These are phyloP conservation scores for Vultur gryphus DNA, from an alignment of 2,797 vertebrate genomes.

Conservation along the genomic window DNA sequence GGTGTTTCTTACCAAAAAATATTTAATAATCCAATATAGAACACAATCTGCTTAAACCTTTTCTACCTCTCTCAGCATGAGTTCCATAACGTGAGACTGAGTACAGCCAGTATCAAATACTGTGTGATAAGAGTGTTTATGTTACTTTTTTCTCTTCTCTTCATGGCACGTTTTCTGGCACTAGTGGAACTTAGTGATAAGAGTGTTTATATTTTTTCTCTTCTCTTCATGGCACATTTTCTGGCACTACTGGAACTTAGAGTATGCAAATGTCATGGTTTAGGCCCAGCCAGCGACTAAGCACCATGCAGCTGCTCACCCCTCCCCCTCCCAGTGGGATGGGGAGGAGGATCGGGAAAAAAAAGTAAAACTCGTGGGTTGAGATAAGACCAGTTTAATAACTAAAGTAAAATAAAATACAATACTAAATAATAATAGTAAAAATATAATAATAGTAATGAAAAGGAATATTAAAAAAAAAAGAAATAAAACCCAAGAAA, in stretches of 20 bases:
- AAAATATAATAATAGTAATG: too few species aligned
- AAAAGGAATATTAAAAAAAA: too few species aligned
- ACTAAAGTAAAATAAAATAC: too few species aligned
- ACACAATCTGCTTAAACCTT: accelerated
- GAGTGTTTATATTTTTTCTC: background rate
- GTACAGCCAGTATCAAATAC: background rate
- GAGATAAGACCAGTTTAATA: too few species aligned
- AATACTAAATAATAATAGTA: too few species aligned
- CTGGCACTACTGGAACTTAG: background rate
- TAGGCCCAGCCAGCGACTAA: too few species aligned
- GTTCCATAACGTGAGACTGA: background rate
- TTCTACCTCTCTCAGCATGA: background rate
- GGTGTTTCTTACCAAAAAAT: background rate
- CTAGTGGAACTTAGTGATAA: background rate
- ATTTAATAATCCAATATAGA: background rate
- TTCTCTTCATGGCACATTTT: background rate
- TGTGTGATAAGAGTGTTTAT: background rate
- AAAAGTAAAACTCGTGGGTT: too few species aligned
- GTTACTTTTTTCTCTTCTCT: background rate
- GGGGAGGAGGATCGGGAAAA: too few species aligned
- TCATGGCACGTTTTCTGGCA: background rate
- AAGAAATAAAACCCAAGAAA: too few species aligned
- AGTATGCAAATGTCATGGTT: too few species aligned
- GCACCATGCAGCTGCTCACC: too few species aligned
- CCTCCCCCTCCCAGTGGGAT: too few species aligned